Evolutionary conservation across 2,797 vertebrate genomes (phyloP).

Genomic region (Phalanger gymnotis): DNA sequence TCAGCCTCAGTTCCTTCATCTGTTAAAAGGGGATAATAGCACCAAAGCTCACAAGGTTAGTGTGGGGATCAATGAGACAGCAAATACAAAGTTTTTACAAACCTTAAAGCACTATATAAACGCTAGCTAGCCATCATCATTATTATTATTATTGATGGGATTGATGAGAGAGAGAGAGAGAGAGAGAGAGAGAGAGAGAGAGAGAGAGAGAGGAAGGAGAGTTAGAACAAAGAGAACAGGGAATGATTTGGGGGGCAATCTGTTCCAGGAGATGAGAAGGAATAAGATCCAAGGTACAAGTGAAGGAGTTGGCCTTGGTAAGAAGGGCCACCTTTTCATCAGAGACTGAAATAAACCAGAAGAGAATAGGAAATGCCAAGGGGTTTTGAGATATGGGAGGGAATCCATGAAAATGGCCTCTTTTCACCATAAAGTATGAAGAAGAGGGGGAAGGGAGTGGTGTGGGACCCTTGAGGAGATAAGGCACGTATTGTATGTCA

Average conservation of each 20-base stretch:
- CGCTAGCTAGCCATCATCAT: too few species aligned
- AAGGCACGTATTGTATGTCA: background rate
- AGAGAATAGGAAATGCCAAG: background rate
- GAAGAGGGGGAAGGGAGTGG: background rate
- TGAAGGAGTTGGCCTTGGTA: background rate
- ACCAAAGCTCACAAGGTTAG: background rate
- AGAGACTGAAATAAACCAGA: background rate
- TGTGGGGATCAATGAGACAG: background rate
- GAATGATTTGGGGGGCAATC: background rate
- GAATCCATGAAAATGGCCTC: background rate
- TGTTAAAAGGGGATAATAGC: background rate
- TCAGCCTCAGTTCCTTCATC: background rate
- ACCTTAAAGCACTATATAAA: background rate
- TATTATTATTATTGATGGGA: background rate
- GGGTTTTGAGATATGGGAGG: background rate
- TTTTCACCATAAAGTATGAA: too few species aligned
- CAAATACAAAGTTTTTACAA: background rate
- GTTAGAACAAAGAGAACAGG: background rate
- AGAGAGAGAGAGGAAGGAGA: background rate
- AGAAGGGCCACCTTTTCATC: background rate
- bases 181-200: too few species aligned
- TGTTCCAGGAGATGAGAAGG: background rate
- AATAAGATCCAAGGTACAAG: background rate
- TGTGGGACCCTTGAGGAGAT: background rate
- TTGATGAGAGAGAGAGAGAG: too few species aligned